phyloP scores from a whole-genome alignment of 1,140 invertebrate species.

The Hyles vespertilio region DNA sequence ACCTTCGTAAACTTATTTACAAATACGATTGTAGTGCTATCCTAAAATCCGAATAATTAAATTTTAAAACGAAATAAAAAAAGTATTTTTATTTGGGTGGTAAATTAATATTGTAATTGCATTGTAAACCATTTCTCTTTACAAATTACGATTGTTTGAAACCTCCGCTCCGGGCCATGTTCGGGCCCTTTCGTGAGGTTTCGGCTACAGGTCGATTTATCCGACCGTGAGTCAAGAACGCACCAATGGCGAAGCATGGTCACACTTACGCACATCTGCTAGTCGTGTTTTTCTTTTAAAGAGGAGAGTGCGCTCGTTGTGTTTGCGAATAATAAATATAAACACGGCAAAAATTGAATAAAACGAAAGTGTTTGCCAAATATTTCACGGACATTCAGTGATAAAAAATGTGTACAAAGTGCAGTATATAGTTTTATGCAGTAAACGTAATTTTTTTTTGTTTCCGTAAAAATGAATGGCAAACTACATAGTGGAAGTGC shows the following conservation, averaged over 20 bases:
- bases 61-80: no score
- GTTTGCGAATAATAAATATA: conserved; percentile 25
- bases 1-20: no score
- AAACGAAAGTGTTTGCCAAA: conserved; percentile 26
- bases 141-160: no score
- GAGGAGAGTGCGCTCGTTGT: conserved; percentile 20
- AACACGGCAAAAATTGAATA: conserved; percentile 27
- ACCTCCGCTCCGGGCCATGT: neutral
- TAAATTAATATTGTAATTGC: no score
- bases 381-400: neutral
- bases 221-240: conserved; percentile 22
- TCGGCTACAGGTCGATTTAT: neutral
- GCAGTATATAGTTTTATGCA: conserved; percentile 37
- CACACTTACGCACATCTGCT: conserved; percentile 3
- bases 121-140: neutral
- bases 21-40: no score
- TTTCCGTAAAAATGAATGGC: conserved; percentile 68
- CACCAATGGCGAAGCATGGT: conserved; percentile 18
- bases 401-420: conserved; percentile 25
- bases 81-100: no score
- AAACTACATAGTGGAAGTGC: conserved; percentile 70
- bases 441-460: conserved; percentile 25
- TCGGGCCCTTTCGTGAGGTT: neutral
- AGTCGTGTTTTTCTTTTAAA: conserved; percentile 27
- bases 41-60: no score